Percentiles rank a stretch among this genome's conserved stretches.
phyloP scores from a whole-genome alignment of 1,140 invertebrate species.

The Bombus sylvicola region DNA sequence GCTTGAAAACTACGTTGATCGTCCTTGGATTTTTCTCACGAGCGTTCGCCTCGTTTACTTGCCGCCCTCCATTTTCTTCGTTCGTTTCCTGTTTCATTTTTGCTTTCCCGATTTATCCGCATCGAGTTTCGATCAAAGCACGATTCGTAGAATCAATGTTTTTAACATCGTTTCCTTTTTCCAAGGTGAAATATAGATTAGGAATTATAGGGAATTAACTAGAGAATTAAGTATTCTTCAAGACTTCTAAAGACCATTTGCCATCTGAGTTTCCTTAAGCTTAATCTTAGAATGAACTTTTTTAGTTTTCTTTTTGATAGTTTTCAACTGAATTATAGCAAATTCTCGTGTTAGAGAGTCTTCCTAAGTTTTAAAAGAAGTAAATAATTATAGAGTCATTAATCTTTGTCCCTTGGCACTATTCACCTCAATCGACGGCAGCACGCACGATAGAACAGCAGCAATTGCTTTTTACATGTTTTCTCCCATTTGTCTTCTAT shows the following conservation, averaged over 20 bases:
- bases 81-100: too few relatives aligned
- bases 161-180: neutral
- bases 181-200: neutral
- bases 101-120: neutral
- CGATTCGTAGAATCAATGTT: neutral
- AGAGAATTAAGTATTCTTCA: neutral
- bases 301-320: neutral
- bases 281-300: neutral
- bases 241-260: neutral
- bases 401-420: neutral
- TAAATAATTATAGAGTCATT: neutral
- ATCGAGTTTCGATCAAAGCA: neutral
- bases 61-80: neutral
- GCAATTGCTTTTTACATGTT: constrained; percentile 19
- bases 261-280: neutral
- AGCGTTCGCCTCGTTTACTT: neutral
- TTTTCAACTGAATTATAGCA: neutral
- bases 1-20: constrained; percentile 7
- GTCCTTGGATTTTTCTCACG: constrained; percentile 11
- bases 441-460: constrained; percentile 4
- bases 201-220: neutral
- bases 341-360: neutral
- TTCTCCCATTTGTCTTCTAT: constrained; percentile 37
- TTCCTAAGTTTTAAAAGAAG: neutral
- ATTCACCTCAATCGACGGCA: constrained; percentile 2